Percentiles rank a stretch among this genome's conserved stretches.
phyloP scores from a whole-genome alignment of 2,888 invertebrate species.

The Drosophila incognita region DNA sequence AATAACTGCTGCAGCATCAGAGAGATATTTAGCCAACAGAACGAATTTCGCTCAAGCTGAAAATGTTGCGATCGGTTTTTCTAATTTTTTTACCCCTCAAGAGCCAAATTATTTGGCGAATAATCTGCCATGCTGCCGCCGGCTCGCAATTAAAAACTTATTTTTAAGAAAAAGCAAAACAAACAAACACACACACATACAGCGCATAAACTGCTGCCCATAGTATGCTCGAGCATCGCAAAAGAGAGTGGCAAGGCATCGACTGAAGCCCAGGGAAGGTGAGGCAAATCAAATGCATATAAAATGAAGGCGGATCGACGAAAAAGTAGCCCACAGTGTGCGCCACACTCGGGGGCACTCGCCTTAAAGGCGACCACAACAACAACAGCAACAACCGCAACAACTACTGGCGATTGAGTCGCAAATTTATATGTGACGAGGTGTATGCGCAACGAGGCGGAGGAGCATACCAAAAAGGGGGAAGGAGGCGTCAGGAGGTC shows the following conservation, averaged over 20 bases:
- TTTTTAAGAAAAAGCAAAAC: constrained; percentile 71
- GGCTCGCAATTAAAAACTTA: constrained; percentile 77
- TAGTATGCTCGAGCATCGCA: constrained; percentile 23
- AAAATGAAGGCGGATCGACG: constrained; percentile 62
- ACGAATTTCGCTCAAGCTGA: constrained; percentile 62
- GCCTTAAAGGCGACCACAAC: constrained; percentile 55
- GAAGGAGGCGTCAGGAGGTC: background rate
- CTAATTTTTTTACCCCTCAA: constrained; percentile 37
- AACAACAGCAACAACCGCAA: constrained; percentile 33
- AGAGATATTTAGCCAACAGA: constrained; percentile 56
- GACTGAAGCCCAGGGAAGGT: constrained; percentile 22
- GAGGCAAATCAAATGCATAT: constrained; percentile 72
- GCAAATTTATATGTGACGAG: constrained; percentile 72
- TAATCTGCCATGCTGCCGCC: constrained; percentile 76
- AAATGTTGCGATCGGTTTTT: constrained; percentile 49
- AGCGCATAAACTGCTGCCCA: constrained; percentile 45
- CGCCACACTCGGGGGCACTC: constrained; percentile 56
- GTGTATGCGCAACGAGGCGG: constrained; percentile 61
- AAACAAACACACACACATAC: constrained; percentile 34
- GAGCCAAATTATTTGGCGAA: constrained; percentile 84
- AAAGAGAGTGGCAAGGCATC: constrained; percentile 12
- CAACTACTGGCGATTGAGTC: constrained; percentile 66
- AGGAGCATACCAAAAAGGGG: constrained; percentile 24
- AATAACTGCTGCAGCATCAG: constrained; percentile 26
- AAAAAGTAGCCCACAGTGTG: constrained; percentile 62